Conservation (phyloP, 1,140 invertebrate species). For the Zaprionus ghesquierei region DNA sequence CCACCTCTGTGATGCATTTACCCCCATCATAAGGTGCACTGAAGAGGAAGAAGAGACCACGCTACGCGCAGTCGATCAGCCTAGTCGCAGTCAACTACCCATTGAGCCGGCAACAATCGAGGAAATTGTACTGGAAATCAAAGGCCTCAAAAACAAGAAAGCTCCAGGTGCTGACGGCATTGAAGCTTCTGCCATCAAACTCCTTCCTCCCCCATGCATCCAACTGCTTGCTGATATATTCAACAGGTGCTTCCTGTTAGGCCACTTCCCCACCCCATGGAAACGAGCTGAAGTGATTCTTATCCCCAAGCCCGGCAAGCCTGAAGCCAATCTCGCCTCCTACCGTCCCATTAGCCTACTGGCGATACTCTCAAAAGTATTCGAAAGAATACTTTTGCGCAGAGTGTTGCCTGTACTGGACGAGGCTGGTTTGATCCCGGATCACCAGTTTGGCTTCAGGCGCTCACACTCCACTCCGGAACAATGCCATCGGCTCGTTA, state of each 20-base stretch:
- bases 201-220: not conserved
- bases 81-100: not conserved
- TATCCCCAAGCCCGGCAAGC: conserved; percentile 10
- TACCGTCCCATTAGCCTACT: conserved; percentile 1
- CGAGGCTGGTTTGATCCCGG: conserved; percentile 9
- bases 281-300: conserved; percentile 16
- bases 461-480: not conserved
- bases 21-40: not conserved
- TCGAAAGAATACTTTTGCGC: conserved; percentile 4
- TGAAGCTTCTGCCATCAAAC: not conserved
- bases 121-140: not conserved
- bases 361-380: not conserved
- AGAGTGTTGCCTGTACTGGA: conserved; percentile 5
- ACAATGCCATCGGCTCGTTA: not conserved
- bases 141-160: not conserved
- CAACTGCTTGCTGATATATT: not conserved
- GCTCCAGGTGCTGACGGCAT: not conserved
- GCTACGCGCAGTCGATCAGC: not conserved
- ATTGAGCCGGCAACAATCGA: not conserved
- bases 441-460: conserved; percentile 17
- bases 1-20: not conserved
- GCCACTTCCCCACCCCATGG: conserved; percentile 7
- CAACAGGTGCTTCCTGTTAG: conserved; percentile 11
- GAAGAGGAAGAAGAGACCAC: not conserved
- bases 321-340: conserved; percentile 3